These are phyloP conservation scores for Apotomis betuletana DNA, from an alignment of 2,888 invertebrate genomes.

Conservation along the genomic window DNA sequence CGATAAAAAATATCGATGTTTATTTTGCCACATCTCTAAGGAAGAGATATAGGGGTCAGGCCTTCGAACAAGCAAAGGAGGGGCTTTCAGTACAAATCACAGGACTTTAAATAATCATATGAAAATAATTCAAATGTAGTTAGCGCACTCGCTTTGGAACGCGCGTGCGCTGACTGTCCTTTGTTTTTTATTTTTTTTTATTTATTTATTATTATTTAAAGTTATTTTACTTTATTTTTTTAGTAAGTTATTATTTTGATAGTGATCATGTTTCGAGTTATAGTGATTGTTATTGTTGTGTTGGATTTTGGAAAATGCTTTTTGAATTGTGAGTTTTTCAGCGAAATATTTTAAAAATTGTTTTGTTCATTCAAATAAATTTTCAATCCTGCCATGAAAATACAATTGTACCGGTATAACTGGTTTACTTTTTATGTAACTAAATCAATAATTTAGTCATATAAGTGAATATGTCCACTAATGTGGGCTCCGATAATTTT, in stretches of 20 bases:
- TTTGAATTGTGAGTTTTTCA: conserved; percentile 67
- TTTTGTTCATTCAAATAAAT: no score
- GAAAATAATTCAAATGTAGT: conserved; percentile 67
- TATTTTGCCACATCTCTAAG: conserved; percentile 54
- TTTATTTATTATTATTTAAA: conserved; percentile 43
- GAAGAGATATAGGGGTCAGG: conserved; percentile 75
- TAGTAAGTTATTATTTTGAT: conserved; percentile 34
- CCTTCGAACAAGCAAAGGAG: conserved; percentile 73
- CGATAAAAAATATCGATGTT: conserved; percentile 43
- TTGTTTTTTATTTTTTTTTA: conserved; percentile 44
- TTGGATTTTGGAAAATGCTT: conserved; percentile 65
- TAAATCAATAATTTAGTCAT: no score
- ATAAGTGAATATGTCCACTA: no score
- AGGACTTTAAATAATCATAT: conserved; percentile 78
- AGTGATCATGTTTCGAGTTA: conserved; percentile 65
- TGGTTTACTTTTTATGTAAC: no score
- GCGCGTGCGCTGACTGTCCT: conserved; percentile 51
- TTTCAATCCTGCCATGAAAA: no score
- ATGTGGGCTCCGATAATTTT: no score
- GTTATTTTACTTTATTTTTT: conserved; percentile 23
- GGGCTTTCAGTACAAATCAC: conserved; percentile 75
- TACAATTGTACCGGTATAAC: no score
- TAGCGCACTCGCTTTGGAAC: conserved; percentile 62
- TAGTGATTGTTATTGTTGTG: conserved; percentile 52
- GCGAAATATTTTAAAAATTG: no score